Evolutionary conservation across 2,797 vertebrate genomes (phyloP), one percentile per base, ranked within the genome.

Genomic region (Kryptolebias ocellatus): DNA sequence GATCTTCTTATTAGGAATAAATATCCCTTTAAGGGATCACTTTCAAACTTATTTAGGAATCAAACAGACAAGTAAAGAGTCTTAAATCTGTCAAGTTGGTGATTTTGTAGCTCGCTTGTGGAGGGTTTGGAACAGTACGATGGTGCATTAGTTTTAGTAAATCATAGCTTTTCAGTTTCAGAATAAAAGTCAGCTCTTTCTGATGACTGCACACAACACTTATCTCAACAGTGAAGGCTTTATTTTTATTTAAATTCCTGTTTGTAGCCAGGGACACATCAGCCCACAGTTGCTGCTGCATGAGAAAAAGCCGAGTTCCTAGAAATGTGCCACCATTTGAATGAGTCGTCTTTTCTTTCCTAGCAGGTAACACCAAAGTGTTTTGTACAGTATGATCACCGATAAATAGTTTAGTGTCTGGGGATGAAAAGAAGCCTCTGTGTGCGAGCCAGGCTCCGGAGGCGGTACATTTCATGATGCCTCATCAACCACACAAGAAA

Each of bases 331-430:
- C 53, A 6, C 47, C 18, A 24, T 39, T 37, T 79, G 47, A 77
- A 78, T 80, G 65, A 39, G 2, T 45, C 11, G 34, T 66, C 37
- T 56, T 34, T 53, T 52, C 56, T 62, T 58, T 64, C 52, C 17
- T 2, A 56, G 67, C 63, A 78, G 56, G 53, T 87, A 73, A 56
- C 84, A 76, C 74, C 1, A 20, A 84, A 66, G 84, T 83, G 81
- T 76, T 72, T 24, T 18, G 64, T 62, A 72, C 58, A 58, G 53
- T 39, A 49, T 51, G 56, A 59, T 78, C 74, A 67, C 57, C 65
- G 20, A 76, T 79, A 70, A 91, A 89, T 76, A 76, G 77, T 88
- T 89, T 62, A 62, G 67, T 71, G 78, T 73, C 71, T 81, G 72
- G 54, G 62, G 56, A 74, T 87, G 44, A 84, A 75, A 78, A 82